Base-by-base conservation (phyloP, 2,888 invertebrate genomes). In the Mythimna lalbum region DNA sequence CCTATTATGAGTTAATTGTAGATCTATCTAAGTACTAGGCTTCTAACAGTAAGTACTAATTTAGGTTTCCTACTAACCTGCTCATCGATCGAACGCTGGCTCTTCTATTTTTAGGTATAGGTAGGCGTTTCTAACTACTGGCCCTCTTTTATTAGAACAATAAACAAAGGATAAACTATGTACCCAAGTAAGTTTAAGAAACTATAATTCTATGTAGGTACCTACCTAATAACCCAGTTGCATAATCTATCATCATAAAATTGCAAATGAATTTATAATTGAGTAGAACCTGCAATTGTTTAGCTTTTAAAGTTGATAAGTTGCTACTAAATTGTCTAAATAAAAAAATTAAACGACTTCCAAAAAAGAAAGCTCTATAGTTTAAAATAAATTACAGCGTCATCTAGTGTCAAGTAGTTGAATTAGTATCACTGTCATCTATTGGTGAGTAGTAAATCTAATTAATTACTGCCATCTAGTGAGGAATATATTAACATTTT, bases 371-470 rank as follows among this genome's bases (percentile, higher is more conserved):
- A 43, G 17, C 6, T 43, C 14, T 39, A 50, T 0, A 6, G 6
- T 6, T 31, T 27, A 27, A 27, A 1, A 10, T 7, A 17, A 31
- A 23, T 1, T 39, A 21, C 2, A 59, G 9, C 55, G 76, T 69
- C 74, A 81, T 80, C 83, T 83, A 63, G 56, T 60, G 55, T n/a
- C 33, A 0, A 3, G 1, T 21, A 43, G 9, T 7, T 49, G n/a
- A 49, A 4, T 17, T 43, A 43, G 17, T 43, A 6, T 6, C 5
- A 43, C 17, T 2, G 39, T 12, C 39, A 49, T 43, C 39, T 70
- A 39, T 0, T 0, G 33, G 23, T 47, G 17, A 49, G 21, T 55
- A 69, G 47, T 9, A 21, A 12, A 50, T 17, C 14, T 21, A 23
- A 3, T 53, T 2, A 2, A 55, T 14, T 7, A 49, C 12, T 60